Conservation (phyloP, 2,888 invertebrate genomes). For the Heliconius hortense region DNA sequence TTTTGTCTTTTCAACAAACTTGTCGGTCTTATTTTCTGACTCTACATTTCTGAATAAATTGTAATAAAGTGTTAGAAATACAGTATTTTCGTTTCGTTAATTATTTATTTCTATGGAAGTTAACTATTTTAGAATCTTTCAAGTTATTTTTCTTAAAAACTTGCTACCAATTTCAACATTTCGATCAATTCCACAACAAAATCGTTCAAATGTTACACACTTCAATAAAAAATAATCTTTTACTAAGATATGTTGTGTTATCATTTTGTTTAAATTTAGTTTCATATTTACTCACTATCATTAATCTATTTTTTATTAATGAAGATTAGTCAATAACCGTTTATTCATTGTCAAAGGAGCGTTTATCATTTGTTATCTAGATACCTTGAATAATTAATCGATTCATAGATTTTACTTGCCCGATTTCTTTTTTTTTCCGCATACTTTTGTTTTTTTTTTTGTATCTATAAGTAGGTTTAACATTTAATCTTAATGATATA, state of each 20-base stretch:
- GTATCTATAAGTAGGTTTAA: too few relatives aligned
- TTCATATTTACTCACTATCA: not conserved
- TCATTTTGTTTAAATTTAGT: not conserved
- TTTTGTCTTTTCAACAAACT: constrained; percentile 32
- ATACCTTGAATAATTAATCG: constrained; percentile 11
- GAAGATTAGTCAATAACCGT: constrained; percentile 22
- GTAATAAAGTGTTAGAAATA: not conserved
- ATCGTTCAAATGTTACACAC: not conserved
- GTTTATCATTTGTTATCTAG: constrained; percentile 16
- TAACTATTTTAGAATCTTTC: not conserved
- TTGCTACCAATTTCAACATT: not conserved
- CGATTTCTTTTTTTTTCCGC: not conserved
- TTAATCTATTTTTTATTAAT: constrained; percentile 15
- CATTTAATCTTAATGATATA: too few relatives aligned
- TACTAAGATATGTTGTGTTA: not conserved
- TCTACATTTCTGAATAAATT: not conserved
- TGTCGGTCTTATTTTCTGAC: constrained; percentile 11
- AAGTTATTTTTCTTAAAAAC: not conserved
- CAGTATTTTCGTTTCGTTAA: not conserved
- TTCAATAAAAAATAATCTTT: not conserved
- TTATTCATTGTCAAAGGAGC: constrained; percentile 8
- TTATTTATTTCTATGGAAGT: not conserved
- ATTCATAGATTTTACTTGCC: constrained; percentile 4
- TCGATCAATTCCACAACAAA: too few relatives aligned
- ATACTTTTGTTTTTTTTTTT: not conserved